Base-by-base conservation (phyloP, 2,888 invertebrate genomes). In the Mechanitis mazaeus region DNA sequence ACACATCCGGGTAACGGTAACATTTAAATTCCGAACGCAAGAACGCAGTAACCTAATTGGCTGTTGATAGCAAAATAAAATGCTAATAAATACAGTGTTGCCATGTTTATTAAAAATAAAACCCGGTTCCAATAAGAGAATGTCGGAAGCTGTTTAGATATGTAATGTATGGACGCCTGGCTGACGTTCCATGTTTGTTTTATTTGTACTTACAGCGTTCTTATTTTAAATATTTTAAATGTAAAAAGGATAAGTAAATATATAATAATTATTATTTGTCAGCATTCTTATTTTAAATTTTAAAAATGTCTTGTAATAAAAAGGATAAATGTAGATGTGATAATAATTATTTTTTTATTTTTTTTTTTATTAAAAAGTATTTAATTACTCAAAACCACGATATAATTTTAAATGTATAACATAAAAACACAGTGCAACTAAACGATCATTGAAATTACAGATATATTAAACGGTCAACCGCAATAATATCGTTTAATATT, bases 141-240 rank as follows among this genome's bases (percentile, higher is more conserved):
- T 69, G 75, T 75, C 80, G 73, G 81, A 80, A 83, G 83, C 83
- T 63, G 75, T 73, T 71, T 65, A 70, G 72, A 73, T 20, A 65
- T 59, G 64, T 73, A 69, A 74, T 73, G 75, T 73, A 76, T 78
- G 79, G 72, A 70, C 69, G 73, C 73, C 70, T 68, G 42, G 31
- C 28, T 20, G n/a, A 20, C 28, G 3, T 31, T 9, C 3, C 31
- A 11, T 31, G 7, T 11, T 50, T 50, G 28, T 50, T 50, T 31
- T 50, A 50, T 47, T 47, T 47, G 28, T n/a, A 20, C 20, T 20
- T 20, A 20, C 20, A 20, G 20, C 20, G 20, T 20, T n/a, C n/a
- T 47, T 6, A n/a, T 47, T 35, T 35, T 2, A 35, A 35, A 35
- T 35, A 35, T 35, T 20, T 20, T 20, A 20, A 20, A 20, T 20